phyloP scores from a whole-genome alignment of 2,888 invertebrate genomes.

The Amphipoea oculea region DNA sequence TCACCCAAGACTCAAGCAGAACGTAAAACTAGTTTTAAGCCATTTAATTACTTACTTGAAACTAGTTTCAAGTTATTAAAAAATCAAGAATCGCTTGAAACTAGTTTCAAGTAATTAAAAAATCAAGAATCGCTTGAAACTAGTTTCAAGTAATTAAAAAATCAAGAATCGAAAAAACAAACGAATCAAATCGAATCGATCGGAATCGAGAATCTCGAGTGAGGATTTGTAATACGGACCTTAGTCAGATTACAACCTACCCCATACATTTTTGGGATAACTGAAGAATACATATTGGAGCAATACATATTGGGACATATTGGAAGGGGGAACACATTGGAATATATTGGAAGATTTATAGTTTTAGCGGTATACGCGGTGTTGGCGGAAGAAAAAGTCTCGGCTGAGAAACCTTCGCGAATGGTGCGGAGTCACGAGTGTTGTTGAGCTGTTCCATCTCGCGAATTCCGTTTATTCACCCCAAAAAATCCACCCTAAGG shows the following conservation, averaged over 20 bases:
- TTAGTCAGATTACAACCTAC: background rate
- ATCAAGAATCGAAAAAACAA: no score
- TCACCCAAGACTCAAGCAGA: background rate
- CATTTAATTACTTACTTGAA: background rate
- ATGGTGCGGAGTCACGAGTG: background rate
- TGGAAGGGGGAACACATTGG: no score
- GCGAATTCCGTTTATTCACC: background rate
- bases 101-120: background rate
- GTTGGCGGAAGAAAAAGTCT: background rate
- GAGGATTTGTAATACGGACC: background rate
- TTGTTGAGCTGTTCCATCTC: background rate
- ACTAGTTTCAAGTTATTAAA: background rate
- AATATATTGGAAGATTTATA: background rate
- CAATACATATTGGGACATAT: no score
- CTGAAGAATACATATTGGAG: background rate
- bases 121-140: no score
- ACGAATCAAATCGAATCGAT: no score
- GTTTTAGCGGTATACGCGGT: background rate
- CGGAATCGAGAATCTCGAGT: background rate
- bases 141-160: background rate
- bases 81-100: no score
- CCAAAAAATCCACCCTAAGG: background rate
- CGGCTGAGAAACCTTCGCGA: background rate
- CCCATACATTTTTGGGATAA: background rate
- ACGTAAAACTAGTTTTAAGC: background rate